These are phyloP conservation scores for Onthophagus taurus DNA, from an alignment of 1,140 invertebrate species.

Conservation along the genomic window DNA sequence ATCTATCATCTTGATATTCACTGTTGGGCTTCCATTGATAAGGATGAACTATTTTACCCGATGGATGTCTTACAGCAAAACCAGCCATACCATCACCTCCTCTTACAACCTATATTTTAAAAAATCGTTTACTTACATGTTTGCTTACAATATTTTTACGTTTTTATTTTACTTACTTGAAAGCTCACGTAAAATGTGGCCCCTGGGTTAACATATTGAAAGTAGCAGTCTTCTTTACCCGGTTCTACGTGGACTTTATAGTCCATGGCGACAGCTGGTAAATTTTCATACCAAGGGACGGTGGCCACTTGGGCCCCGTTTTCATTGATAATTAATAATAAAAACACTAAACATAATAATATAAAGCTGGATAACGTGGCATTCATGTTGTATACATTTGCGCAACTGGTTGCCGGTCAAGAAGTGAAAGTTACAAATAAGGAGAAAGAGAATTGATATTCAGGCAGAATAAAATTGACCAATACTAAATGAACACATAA, in stretches of 20 bases:
- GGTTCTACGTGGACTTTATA: conserved; percentile 90
- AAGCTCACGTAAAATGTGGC: conserved; percentile 91
- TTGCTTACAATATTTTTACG: neutral
- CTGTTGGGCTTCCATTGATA: conserved; percentile 81
- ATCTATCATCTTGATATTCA: conserved; percentile 76
- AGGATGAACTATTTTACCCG: conserved; percentile 73
- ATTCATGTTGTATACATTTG: no score
- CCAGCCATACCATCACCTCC: conserved; percentile 89
- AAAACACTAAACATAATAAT: no score
- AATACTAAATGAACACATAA: no score
- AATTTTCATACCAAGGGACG: conserved; percentile 63
- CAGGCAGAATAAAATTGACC: no score
- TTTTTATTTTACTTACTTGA: conserved; percentile 53
- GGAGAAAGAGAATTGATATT: no score
- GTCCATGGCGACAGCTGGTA: conserved; percentile 87
- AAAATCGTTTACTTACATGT: neutral
- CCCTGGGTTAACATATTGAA: conserved; percentile 81
- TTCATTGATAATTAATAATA: conserved; percentile 1
- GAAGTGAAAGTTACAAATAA: no score
- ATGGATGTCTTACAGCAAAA: conserved; percentile 79
- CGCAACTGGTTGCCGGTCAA: no score
- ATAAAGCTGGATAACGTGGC: no score
- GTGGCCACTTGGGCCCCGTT: conserved; percentile 24
- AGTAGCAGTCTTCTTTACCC: conserved; percentile 92
- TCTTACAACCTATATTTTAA: conserved; percentile 55